Base-by-base conservation (phyloP, 2,888 invertebrate genomes). In the Trissoscelio sp. region DNA sequence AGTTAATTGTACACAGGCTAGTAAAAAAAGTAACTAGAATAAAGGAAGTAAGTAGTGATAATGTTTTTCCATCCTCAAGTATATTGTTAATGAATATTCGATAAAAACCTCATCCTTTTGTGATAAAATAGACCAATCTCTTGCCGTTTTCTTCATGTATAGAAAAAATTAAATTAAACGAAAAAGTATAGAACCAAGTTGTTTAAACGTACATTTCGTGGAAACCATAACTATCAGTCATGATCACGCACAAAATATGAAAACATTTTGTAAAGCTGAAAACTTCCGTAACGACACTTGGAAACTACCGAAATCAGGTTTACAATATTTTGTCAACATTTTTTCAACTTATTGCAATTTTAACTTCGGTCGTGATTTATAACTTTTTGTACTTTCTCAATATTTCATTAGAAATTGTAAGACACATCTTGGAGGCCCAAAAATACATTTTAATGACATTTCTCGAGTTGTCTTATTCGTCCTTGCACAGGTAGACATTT, bases 251-350 rank as follows among this genome's bases (percentile, higher is more conserved):
- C 6, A 16, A 57, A 37, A 37, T 18, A 18, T 37, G 55, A 57
- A 57, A 57, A 18, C 18, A 37, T 57, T 57, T 37, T 18, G 3
- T 18, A 9, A 34, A 20, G 58, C 12, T 57, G 12, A 12, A 22
- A 42, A 14, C 39, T 39, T 39, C 1, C 6, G 20, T 58, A 58
- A 58, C 39, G 58, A 42, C 58, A 58, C 58, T 58, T 58, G 58
- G 39, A 22, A 58, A 58, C 39, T 58, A 22, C 20, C n/a, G 24
- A 42, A 58, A 39, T 58, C 58, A 58, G 58, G 39, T 58, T 12
- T 14, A 39, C 39, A 39, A 55, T 55, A 55, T 55, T 55, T 55
- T 55, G 37, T 34, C 34, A 55, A 55, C 31, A 31, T 53, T 53
- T 53, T 53, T 53, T 14, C 4, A 31, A 37, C 55, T 55, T 37